These are phyloP conservation scores for Ibidorhyncha struthersii DNA, from an alignment of 2,113 vertebrate genomes.

Conservation along the genomic window DNA sequence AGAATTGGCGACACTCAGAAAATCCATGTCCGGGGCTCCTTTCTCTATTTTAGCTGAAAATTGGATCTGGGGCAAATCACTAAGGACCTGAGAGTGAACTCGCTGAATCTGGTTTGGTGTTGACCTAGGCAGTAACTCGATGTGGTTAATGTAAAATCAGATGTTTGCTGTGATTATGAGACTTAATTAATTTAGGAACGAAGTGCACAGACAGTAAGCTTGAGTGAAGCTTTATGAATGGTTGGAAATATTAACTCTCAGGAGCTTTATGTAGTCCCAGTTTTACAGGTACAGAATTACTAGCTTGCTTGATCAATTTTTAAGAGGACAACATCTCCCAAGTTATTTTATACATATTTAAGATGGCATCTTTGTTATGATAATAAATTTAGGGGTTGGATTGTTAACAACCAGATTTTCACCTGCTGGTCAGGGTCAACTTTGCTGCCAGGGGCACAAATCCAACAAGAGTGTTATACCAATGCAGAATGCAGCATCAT, in stretches of 20 bases:
- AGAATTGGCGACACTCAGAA: not conserved
- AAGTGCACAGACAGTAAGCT: not conserved
- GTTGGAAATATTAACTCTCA: not conserved
- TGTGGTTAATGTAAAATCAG: conserved; percentile 11
- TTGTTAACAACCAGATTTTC: not conserved
- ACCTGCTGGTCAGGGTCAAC: not conserved
- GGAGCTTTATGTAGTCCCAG: not conserved
- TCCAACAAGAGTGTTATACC: not conserved
- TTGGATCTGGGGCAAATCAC: not conserved
- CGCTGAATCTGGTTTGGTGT: not conserved
- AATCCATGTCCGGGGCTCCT: not conserved
- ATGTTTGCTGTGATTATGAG: not conserved
- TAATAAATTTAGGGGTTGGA: not conserved
- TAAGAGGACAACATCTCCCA: not conserved
- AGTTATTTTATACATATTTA: not conserved
- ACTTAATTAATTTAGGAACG: conserved; percentile 10
- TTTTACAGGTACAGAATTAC: not conserved
- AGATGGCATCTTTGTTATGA: not conserved
- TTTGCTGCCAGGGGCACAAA: not conserved
- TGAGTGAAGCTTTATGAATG: not conserved
- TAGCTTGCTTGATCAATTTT: not conserved
- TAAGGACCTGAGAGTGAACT: not conserved
- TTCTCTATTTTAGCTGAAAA: not conserved
- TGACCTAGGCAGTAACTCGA: not conserved
- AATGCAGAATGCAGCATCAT: not conserved